phyloP scores from a whole-genome alignment of 2,113 vertebrate species.

The Urocitellus parryii region DNA sequence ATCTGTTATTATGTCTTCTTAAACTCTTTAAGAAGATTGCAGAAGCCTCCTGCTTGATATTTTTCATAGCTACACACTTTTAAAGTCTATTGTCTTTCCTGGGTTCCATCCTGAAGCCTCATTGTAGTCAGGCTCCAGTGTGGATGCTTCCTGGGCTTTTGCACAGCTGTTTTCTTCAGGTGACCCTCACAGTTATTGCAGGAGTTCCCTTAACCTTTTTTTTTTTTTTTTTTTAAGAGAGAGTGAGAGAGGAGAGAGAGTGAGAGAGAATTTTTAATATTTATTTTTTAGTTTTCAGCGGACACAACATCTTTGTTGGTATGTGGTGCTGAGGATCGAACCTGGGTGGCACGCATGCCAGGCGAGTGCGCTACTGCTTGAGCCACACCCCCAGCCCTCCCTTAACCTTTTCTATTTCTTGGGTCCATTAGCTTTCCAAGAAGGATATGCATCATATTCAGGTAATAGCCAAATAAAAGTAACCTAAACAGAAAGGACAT shows the following conservation, averaged over 20 bases:
- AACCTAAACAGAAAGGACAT: background rate
- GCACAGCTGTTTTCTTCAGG: background rate
- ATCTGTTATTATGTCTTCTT: background rate
- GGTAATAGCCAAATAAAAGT: background rate
- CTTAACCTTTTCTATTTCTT: background rate
- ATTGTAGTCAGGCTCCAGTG: accelerated
- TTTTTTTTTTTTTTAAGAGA: too few species aligned
- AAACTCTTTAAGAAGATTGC: background rate
- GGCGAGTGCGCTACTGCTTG: too few species aligned
- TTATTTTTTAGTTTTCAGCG: too few species aligned
- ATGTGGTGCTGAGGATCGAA: too few species aligned
- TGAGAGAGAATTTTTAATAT: too few species aligned
- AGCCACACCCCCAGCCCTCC: too few species aligned
- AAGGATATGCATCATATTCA: background rate
- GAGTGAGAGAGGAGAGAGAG: too few species aligned
- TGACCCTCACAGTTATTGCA: background rate
- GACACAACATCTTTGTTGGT: too few species aligned
- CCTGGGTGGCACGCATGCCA: too few species aligned
- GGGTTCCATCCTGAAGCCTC: too few species aligned
- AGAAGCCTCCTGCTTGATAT: background rate
- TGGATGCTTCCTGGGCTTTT: background rate
- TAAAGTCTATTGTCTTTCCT: background rate
- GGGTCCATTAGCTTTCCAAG: background rate
- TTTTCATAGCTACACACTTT: background rate
- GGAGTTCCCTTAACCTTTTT: background rate